A percentile compares a stretch with the other conserved stretches of the same genome.
phyloP scores from a whole-genome alignment of 2,888 invertebrate species.

The Patella depressa region DNA sequence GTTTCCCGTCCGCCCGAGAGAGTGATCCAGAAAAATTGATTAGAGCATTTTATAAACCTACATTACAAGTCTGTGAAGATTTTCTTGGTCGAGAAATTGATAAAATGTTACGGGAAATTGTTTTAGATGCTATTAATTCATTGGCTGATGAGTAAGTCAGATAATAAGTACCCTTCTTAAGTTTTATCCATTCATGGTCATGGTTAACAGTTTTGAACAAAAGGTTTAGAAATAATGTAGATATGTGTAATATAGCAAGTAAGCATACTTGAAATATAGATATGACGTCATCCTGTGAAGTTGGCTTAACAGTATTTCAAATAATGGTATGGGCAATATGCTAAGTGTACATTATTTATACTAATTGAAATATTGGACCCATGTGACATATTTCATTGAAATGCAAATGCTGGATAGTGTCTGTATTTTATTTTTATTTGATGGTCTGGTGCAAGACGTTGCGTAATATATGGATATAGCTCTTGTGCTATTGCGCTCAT shows the following conservation, averaged over 20 bases:
- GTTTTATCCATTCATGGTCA: neutral
- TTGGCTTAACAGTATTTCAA: neutral
- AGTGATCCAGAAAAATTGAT: neutral
- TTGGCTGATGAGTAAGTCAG: constrained; percentile 54
- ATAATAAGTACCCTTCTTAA: no score
- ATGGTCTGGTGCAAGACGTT: no score
- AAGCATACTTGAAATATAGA: neutral
- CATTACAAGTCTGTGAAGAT: constrained; percentile 46
- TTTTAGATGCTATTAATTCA: constrained; percentile 44
- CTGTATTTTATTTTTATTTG: no score
- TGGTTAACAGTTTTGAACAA: no score
- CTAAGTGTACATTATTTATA: no score
- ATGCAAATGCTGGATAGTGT: neutral
- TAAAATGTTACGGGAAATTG: constrained; percentile 44
- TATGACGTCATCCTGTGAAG: neutral
- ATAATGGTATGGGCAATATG: no score
- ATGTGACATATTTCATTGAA: no score
- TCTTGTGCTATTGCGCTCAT: no score
- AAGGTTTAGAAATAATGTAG: neutral
- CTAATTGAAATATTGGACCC: no score
- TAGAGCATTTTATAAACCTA: constrained; percentile 35
- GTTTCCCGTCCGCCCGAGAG: neutral
- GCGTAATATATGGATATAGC: no score
- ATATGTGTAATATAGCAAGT: neutral
- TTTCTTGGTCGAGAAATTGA: constrained; percentile 46